Evolutionary conservation across 2,113 vertebrate species (phyloP).

Genomic region (Bufo bufo): DNA sequence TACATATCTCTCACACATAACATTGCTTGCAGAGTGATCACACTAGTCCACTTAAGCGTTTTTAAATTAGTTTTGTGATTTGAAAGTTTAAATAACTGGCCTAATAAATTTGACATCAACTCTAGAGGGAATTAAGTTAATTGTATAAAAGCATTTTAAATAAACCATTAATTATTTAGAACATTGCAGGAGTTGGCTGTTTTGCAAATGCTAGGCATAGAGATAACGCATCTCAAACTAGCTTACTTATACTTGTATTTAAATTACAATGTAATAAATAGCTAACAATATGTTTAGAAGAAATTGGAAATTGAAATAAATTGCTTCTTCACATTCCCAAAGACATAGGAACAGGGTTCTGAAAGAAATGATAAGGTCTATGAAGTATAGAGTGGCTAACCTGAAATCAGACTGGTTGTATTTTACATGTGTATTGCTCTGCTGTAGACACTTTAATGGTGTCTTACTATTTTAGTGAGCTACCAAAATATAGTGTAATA

Average conservation of each 20-base stretch:
- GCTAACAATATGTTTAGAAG: neutral
- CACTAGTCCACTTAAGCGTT: slow-evolving; percentile 75
- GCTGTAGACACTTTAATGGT: neutral
- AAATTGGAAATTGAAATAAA: neutral
- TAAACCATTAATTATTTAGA: slow-evolving; percentile 65
- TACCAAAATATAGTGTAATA: neutral
- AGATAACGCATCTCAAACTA: neutral
- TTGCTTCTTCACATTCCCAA: neutral
- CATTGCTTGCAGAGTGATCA: slow-evolving; percentile 68
- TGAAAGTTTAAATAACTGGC: slow-evolving; percentile 80
- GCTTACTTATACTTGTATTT: slow-evolving; percentile 28
- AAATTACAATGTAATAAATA: slow-evolving; percentile 10
- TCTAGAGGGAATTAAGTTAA: slow-evolving; percentile 75
- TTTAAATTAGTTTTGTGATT: slow-evolving; percentile 83
- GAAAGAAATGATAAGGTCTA: neutral
- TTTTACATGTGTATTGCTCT: neutral
- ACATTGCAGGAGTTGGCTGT: neutral
- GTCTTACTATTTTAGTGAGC: neutral
- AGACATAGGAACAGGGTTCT: neutral
- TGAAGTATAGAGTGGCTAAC: neutral
- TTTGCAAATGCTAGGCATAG: neutral
- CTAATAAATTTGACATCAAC: slow-evolving; percentile 75
- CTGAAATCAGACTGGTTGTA: neutral
- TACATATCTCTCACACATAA: slow-evolving; percentile 65
- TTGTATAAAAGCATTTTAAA: slow-evolving; percentile 71